Base-by-base conservation (phyloP, 2,888 invertebrate species). In the Oconnorella tubifera region DNA sequence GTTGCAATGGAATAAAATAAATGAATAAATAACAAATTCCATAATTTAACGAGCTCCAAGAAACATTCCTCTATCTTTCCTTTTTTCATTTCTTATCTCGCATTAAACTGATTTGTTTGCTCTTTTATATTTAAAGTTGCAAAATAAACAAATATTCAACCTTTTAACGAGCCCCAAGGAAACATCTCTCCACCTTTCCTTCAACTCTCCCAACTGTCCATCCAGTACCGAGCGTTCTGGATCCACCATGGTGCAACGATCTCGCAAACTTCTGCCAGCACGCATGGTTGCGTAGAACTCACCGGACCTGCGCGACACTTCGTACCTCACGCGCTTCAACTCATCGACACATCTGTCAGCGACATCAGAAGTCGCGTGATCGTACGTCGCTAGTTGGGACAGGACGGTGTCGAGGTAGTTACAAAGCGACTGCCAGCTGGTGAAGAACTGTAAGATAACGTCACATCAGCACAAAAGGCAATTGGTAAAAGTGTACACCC, bases 391-490 rank as follows among this genome's bases (percentile, higher is more conserved):
- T n/a, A n/a, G n/a, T n/a, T n/a, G 6, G 10, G 40, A 40, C 40
- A 14, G 40, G 40, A 40, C 40, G 19, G 6, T 76, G 63, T 79
- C 78, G 63, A 80, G 68, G 80, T 80, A 81, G 62, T 78, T 77
- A 74, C 76, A 77, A 14, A 80, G 73, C 3, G 72, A 69, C 67
- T 75, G 75, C 80, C 80, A 81, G 4, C 78, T 73, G 63, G 78
- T 78, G 58, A 79, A 75, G 69, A 81, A 81, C 80, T 81, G 40
- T n/a, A n/a, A n/a, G n/a, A n/a, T n/a, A n/a, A n/a, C n/a, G n/a
- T n/a, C n/a, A n/a, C n/a, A n/a, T n/a, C n/a, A n/a, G n/a, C n/a
- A n/a, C n/a, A n/a, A n/a, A n/a, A n/a, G n/a, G n/a, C n/a, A n/a
- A n/a, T n/a, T n/a, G n/a, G n/a, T n/a, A n/a, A n/a, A n/a, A n/a